phyloP scores from a whole-genome alignment of 2,113 vertebrate genomes.

The Passer montanus region DNA sequence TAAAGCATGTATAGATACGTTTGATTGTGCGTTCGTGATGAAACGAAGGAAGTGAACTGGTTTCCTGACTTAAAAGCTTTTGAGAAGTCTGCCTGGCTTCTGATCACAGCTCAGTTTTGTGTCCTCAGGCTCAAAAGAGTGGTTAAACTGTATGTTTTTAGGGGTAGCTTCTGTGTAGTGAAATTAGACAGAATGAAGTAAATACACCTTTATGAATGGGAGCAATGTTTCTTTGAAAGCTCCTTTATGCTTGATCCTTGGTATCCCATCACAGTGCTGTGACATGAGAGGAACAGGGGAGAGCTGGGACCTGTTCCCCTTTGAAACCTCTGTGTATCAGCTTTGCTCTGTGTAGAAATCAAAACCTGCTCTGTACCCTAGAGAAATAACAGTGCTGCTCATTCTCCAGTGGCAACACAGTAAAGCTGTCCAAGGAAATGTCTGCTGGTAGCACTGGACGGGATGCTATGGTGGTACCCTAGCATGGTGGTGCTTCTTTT shows the following conservation, averaged over 20 bases:
- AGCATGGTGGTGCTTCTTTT: not conserved
- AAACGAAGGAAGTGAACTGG: conserved; percentile 25
- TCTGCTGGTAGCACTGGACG: not conserved
- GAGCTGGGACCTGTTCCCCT: not conserved
- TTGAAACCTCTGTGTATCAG: not conserved
- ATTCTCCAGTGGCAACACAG: not conserved
- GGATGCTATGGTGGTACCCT: not conserved
- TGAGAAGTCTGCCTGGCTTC: not conserved
- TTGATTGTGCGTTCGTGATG: not conserved
- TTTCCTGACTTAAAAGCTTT: conserved; percentile 45
- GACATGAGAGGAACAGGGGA: not conserved
- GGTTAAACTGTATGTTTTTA: not conserved
- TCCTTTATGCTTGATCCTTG: not conserved
- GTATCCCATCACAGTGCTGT: not conserved
- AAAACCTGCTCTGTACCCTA: not conserved
- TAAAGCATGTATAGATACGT: not conserved
- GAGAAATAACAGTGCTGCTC: not conserved
- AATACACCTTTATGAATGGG: not conserved
- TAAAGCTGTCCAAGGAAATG: not conserved
- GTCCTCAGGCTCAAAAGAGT: not conserved
- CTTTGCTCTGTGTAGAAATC: not conserved
- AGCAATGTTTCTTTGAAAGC: not conserved
- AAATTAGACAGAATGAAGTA: not conserved
- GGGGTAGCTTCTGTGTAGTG: not conserved
- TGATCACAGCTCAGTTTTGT: not conserved